These are phyloP conservation scores for Butastur rufipennis DNA, from an alignment of 2,113 vertebrate species.

Conservation along the genomic window DNA sequence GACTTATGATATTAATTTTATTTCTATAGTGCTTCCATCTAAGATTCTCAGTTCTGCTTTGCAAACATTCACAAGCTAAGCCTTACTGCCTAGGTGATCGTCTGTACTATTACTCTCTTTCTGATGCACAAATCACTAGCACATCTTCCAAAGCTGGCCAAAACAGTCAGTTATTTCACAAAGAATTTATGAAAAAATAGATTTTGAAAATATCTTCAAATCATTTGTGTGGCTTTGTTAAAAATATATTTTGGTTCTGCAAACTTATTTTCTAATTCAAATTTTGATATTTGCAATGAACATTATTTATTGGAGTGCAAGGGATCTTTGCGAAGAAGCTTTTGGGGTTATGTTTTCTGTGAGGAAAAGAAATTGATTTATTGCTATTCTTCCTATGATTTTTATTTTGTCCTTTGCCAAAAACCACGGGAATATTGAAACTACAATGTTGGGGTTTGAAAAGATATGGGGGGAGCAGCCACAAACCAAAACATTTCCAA, in stretches of 20 bases:
- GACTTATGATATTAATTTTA: background rate
- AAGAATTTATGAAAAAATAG: background rate
- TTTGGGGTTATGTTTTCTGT: background rate
- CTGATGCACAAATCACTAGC: background rate
- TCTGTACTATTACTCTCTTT: background rate
- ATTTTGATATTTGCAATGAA: background rate
- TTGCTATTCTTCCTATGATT: background rate
- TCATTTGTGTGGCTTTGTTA: background rate
- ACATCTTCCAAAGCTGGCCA: background rate
- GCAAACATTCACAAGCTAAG: background rate
- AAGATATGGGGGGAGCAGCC: background rate
- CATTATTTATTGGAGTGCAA: background rate
- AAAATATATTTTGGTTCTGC: background rate
- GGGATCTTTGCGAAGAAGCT: background rate
- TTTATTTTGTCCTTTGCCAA: background rate
- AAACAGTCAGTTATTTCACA: background rate
- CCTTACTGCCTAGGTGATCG: background rate
- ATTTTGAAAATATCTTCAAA: background rate
- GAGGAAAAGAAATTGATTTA: background rate
- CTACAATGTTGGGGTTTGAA: background rate
- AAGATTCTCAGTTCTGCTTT: background rate
- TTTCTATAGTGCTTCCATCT: background rate
- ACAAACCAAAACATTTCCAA: background rate
- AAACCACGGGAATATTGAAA: background rate
- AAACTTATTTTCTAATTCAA: background rate